Base-by-base conservation (phyloP, 2,888 invertebrate genomes). In the Agrilus biguttatus region DNA sequence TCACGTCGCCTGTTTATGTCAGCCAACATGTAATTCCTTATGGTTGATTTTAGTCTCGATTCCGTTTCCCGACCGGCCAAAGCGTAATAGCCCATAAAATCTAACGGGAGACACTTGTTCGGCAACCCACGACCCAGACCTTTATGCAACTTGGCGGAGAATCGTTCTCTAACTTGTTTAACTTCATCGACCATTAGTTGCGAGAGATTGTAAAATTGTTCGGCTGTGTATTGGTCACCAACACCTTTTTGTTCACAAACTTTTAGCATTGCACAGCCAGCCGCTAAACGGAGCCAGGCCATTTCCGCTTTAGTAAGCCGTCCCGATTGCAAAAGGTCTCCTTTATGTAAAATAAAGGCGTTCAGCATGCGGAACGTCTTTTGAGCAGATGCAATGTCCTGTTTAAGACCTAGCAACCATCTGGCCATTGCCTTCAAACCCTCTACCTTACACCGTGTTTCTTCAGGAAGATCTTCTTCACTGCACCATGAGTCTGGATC, bases 161-260 rank as follows among this genome's bases (percentile, higher is more conserved):
- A 95, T 10, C 51, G 75, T 67, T 89, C 85, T 54, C 93, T 74
- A 1, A 96, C 96, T 74, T 89, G 82, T 41, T 79, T 75, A 43
- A 89, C 87, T 42, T 84, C 83, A 51, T 83, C 81, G 58, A 85
- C 82, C 80, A 96, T 89, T 45, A 96, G 75, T 57, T 85, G 82
- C 2, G 95, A 90, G 32, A 96, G 71, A 60, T 89, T 88, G 62
- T 91, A 93, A 70, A 91, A 96, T 70, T 96, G 95, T 55, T 92
- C 91, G 1, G 88, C 84, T 3, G 86, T 89, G 62, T 89, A 90
- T 64, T 93, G 89, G 65, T 95, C 93, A 1, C 92, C 90, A 42
- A 92, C 96, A 39, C 89, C 89, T 60, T 91, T 91, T 65, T 96
- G 95, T 59, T 96, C 93, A 67, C 92, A 93, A 39, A 97, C 86